These are phyloP conservation scores for Syrmaticus mikado DNA, from an alignment of 2,113 vertebrate genomes.

Conservation along the genomic window DNA sequence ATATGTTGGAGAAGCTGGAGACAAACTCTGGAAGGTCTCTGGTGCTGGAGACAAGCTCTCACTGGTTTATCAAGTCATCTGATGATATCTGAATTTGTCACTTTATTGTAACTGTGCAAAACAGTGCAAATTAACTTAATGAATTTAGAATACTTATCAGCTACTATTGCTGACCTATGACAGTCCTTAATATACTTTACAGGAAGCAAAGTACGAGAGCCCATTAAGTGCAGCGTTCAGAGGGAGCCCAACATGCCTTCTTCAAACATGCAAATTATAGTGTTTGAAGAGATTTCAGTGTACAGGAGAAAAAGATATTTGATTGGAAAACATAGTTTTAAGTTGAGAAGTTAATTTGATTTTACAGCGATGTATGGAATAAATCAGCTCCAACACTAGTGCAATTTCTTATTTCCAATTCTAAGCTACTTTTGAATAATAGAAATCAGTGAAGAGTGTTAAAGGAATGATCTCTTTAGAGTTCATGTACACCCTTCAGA, in stretches of 20 bases:
- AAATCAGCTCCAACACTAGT: background rate
- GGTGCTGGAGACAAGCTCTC: background rate
- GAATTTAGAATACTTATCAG: background rate
- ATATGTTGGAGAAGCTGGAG: background rate
- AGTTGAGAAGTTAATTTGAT: background rate
- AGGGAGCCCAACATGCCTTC: background rate
- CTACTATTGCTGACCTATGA: background rate
- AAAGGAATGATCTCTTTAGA: background rate
- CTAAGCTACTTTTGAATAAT: background rate
- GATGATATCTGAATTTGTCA: background rate
- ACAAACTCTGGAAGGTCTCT: background rate
- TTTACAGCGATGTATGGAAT: background rate
- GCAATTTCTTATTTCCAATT: background rate
- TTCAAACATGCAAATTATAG: background rate
- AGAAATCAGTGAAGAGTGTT: background rate
- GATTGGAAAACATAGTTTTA: background rate
- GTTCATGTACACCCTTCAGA: background rate
- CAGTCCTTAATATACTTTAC: background rate
- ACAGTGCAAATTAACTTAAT: background rate
- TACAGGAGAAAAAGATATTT: background rate
- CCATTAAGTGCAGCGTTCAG: background rate
- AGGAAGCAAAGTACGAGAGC: background rate
- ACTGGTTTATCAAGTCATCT: background rate
- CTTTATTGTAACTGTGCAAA: background rate
- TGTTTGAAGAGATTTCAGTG: background rate